Evolutionary conservation across 2,113 vertebrate species (phyloP).

Genomic region (Vidua macroura): DNA sequence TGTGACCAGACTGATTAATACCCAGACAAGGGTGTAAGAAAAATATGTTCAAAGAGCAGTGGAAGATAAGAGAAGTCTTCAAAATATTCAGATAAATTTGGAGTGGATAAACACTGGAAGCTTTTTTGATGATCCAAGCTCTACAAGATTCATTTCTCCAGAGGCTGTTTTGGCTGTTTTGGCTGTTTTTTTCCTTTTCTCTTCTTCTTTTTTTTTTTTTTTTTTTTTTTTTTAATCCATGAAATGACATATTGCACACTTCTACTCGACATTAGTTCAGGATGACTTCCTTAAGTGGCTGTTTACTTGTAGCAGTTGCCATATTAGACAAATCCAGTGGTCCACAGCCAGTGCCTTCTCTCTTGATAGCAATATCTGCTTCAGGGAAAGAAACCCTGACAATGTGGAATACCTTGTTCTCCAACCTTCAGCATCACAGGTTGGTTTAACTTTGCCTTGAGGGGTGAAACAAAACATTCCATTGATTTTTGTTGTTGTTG

Average conservation of each 20-base stretch:
- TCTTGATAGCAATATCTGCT: not conserved
- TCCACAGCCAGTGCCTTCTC: not conserved
- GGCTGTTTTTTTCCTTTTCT: not conserved
- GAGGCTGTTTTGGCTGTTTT: not conserved
- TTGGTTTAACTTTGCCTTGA: not conserved
- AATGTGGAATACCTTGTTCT: not conserved
- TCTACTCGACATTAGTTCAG: not conserved
- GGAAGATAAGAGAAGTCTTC: not conserved
- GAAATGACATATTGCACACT: not conserved
- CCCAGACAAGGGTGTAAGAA: not conserved
- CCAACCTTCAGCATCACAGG: not conserved
- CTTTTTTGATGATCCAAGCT: not conserved
- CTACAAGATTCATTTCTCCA: not conserved
- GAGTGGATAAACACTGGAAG: not conserved
- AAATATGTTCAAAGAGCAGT: not conserved
- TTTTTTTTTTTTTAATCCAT: not conserved
- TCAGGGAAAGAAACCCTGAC: not conserved
- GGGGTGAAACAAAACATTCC: not conserved
- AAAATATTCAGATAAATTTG: not conserved
- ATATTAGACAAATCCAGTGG: not conserved
- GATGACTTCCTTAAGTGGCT: not conserved
- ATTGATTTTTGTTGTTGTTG: not conserved
- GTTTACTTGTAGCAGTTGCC: not conserved
- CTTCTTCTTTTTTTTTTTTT: not conserved
- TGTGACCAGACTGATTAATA: not conserved